phyloP scores from a whole-genome alignment of 2,113 vertebrate genomes.

The Phocoena phocoena region DNA sequence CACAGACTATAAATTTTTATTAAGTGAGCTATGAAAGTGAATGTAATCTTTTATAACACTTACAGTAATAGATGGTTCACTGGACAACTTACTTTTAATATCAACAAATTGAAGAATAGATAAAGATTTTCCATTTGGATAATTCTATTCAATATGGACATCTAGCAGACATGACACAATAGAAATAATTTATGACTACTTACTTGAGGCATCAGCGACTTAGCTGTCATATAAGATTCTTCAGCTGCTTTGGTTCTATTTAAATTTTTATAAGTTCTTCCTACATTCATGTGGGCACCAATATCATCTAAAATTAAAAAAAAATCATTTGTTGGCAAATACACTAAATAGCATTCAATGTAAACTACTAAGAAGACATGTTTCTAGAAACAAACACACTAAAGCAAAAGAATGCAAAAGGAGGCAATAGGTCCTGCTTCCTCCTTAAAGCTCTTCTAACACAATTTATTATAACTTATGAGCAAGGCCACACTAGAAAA shows the following conservation, averaged over 20 bases:
- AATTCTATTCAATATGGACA: not conserved
- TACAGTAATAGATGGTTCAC: not conserved
- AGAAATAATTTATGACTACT: slow-evolving; percentile 33
- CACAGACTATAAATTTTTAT: not conserved
- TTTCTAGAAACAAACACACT: not conserved
- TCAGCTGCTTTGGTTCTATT: slow-evolving; percentile 97
- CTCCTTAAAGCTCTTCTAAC: not conserved
- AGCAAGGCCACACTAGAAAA: not conserved
- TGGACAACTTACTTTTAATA: not conserved
- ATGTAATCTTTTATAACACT: not conserved
- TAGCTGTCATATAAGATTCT: slow-evolving; percentile 95
- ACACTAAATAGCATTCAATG: not conserved
- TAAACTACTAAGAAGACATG: not conserved
- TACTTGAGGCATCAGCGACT: slow-evolving; percentile 99
- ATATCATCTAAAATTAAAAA: slow-evolving; percentile 91
- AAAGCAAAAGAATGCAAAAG: not conserved
- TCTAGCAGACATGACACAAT: not conserved
- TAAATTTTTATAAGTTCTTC: slow-evolving; percentile 98
- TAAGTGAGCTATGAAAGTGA: not conserved
- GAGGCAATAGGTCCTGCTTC: not conserved
- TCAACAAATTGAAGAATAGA: not conserved
- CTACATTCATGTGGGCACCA: slow-evolving; percentile 99
- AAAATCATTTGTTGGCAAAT: slow-evolving; percentile 43
- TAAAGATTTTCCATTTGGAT: not conserved
- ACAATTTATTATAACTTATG: not conserved